These are phyloP conservation scores for Triplophysa tibetana DNA, from an alignment of 2,113 vertebrate species.

Conservation along the genomic window DNA sequence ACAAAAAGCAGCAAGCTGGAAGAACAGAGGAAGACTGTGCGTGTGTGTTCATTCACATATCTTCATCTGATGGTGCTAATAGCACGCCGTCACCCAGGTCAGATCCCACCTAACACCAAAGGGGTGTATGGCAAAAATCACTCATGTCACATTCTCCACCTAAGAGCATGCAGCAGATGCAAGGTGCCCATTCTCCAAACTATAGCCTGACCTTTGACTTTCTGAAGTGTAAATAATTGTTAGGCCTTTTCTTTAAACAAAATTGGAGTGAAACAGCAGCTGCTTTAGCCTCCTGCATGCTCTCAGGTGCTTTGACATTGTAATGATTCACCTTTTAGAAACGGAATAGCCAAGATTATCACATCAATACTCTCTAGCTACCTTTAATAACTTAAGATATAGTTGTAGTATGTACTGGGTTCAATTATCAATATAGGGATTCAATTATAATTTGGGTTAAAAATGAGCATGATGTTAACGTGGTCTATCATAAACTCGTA, in stretches of 20 bases:
- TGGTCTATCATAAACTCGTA: too few relatives aligned
- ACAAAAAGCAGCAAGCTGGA: neutral
- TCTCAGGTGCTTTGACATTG: slow-evolving; percentile 50
- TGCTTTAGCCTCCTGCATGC: slow-evolving; percentile 51
- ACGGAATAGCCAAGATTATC: slow-evolving; percentile 40
- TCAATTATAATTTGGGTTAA: too few relatives aligned
- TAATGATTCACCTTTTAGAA: slow-evolving; percentile 24
- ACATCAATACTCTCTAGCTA: neutral
- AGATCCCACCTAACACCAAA: slow-evolving; percentile 64
- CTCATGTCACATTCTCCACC: slow-evolving; percentile 63
- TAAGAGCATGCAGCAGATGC: slow-evolving; percentile 52
- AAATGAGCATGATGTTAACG: too few relatives aligned
- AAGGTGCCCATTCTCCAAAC: slow-evolving; percentile 61
- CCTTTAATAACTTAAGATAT: too few relatives aligned
- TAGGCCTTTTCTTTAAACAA: slow-evolving; percentile 56
- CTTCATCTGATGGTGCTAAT: slow-evolving; percentile 41
- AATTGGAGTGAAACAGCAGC: slow-evolving; percentile 54
- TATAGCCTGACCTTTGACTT: slow-evolving; percentile 61
- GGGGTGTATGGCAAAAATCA: slow-evolving; percentile 70
- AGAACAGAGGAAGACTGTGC: neutral
- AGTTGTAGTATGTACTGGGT: too few relatives aligned
- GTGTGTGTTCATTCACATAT: neutral
- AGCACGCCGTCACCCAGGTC: slow-evolving; percentile 52
- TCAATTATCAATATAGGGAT: too few relatives aligned
- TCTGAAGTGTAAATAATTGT: slow-evolving; percentile 63